Conservation (phyloP, 2,113 vertebrate species). For the Macroglossus sobrinus region DNA sequence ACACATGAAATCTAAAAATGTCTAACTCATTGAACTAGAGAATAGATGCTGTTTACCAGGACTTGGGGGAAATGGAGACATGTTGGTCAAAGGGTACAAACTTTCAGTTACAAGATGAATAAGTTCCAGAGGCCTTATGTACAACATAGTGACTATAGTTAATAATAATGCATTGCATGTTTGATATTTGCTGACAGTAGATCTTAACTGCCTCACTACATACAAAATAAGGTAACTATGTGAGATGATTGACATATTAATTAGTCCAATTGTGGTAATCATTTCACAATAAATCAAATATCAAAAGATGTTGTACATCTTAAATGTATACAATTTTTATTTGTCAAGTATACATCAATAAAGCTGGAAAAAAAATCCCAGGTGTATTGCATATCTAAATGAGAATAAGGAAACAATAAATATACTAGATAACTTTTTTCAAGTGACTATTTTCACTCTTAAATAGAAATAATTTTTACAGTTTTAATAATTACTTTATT, state of each 20-base stretch:
- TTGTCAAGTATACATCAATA: background rate
- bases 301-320: background rate
- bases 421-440: background rate
- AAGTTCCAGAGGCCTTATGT: background rate
- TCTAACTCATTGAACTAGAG: background rate
- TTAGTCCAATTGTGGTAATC: background rate
- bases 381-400: background rate
- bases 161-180: background rate
- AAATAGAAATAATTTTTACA: background rate
- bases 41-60: background rate
- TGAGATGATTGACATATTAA: background rate
- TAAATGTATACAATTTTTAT: background rate
- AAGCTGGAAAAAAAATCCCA: background rate
- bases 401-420: background rate
- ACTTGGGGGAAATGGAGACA: background rate
- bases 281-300: background rate
- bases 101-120: background rate
- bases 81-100: background rate
- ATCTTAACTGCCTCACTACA: background rate
- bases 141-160: background rate
- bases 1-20: background rate
- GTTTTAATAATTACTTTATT: background rate
- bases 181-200: background rate
- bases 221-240: background rate
- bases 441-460: conserved; percentile 15